Evolutionary conservation across 1,140 invertebrate genomes (phyloP), one percentile per base, ranked within the genome.

Genomic region (Coenobita brevimanus): DNA sequence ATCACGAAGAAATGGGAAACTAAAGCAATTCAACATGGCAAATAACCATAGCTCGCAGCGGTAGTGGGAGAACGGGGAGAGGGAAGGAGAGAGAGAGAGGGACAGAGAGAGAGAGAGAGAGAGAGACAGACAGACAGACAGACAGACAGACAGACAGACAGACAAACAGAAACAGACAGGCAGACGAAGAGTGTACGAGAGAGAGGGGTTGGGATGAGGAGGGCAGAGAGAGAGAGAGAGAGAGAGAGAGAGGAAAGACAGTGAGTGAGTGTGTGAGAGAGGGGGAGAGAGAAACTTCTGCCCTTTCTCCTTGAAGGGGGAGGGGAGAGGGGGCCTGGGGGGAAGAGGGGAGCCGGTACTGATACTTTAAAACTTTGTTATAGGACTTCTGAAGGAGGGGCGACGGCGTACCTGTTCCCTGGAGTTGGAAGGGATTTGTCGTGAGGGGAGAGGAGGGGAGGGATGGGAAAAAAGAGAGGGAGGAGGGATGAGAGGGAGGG

Each of bases 341-440:
- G n/a, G n/a, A n/a, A n/a, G n/a, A n/a, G n/a, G 73, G 83, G 75
- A 67, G 79, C 73, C 78, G 71, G 54, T n/a, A 38, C 82, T 86
- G 83, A 79, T 86, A 86, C 83, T 79, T 86, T 86, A 79, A 79
- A 86, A 86, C 83, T 86, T 86, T 67, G 75, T 86, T 86, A 86
- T 79, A 62, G 82, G 73, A 85, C 67, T 64, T 62, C 24, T 30
- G 82, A 33, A 76, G 79, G 69, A 46, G 75, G 54, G 67, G 43
- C n/a, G 38, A n/a, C 2, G 1, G 57, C 57, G 27, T 86, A 86
- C 83, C 83, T 86, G 83, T 67, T 78, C 73, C 36, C 57, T 33
- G 27, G 54, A 62, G 46, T 78, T 21, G 73, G 69, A 64, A 36
- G 83, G 83, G 79, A 79, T 86, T 86, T 73, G 62, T 41, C 27